Conservation (phyloP, 1,140 invertebrate species). For the Microvelia longipes region DNA sequence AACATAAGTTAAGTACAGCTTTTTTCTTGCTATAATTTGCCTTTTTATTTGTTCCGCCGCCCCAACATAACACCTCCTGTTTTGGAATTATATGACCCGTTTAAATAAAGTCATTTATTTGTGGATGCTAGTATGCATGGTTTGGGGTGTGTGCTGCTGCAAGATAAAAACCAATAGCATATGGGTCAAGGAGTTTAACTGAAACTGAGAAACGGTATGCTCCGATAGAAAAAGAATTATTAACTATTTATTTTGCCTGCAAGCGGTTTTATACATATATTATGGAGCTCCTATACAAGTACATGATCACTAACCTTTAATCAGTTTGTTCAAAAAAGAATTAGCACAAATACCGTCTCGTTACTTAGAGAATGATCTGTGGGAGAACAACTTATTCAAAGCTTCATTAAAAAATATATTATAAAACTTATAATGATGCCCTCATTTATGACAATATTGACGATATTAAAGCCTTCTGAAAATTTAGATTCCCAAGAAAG, state of each 20-base stretch:
- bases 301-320: constrained; percentile 20
- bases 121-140: constrained; percentile 8
- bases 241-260: constrained; percentile 19
- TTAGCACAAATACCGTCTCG: constrained; percentile 22
- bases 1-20: too few relatives aligned
- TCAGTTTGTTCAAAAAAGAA: constrained; percentile 27
- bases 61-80: constrained; percentile 15
- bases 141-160: constrained; percentile 20
- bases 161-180: constrained; percentile 27
- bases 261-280: constrained; percentile 21
- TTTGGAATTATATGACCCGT: constrained; percentile 20
- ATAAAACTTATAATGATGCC: neutral
- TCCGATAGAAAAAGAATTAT: constrained; percentile 20
- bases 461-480: neutral
- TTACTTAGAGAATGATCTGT: too few relatives aligned
- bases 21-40: too few relatives aligned
- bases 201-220: constrained; percentile 21
- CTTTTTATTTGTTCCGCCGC: too few relatives aligned
- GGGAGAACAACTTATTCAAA: neutral
- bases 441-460: neutral
- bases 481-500: neutral
- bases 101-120: constrained; percentile 13
- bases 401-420: neutral
- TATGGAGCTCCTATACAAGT: constrained; percentile 17
- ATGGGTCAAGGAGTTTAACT: constrained; percentile 22